These are phyloP conservation scores for Gymnoscelis rufifasciata DNA, from an alignment of 2,888 invertebrate genomes.

Conservation along the genomic window DNA sequence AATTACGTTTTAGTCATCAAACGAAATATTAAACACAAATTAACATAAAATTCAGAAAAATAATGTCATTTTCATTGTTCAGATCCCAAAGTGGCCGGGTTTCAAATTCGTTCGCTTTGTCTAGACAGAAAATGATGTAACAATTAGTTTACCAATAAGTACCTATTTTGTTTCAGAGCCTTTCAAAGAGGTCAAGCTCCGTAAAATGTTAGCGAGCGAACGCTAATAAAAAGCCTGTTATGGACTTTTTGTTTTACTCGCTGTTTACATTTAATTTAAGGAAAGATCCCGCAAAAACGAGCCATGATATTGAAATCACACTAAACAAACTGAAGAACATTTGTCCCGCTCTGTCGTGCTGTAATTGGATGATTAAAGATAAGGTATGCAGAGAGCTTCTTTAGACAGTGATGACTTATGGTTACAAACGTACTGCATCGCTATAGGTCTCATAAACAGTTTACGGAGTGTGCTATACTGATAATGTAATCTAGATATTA, in stretches of 20 bases:
- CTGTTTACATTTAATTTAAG: neutral
- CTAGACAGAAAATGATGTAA: neutral
- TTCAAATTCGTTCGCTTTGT: neutral
- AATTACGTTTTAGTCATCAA: no score
- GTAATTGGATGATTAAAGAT: neutral
- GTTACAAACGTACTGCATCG: no score
- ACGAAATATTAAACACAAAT: no score
- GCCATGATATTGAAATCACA: neutral
- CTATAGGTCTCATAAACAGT: no score
- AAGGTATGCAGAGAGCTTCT: no score
- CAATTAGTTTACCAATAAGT: neutral
- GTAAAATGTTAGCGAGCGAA: neutral
- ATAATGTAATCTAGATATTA: no score
- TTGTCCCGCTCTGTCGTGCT: neutral
- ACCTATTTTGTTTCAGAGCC: neutral
- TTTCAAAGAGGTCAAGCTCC: neutral
- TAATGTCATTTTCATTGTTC: neutral
- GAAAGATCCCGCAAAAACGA: neutral
- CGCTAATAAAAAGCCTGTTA: slow-evolving; percentile 1
- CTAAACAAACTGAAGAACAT: neutral
- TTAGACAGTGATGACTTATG: no score
- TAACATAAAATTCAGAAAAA: no score
- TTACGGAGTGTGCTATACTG: no score
- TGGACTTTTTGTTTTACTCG: neutral
- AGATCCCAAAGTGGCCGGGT: neutral